Conservation (phyloP, 2,113 vertebrate species). For the Pimephales promelas region DNA sequence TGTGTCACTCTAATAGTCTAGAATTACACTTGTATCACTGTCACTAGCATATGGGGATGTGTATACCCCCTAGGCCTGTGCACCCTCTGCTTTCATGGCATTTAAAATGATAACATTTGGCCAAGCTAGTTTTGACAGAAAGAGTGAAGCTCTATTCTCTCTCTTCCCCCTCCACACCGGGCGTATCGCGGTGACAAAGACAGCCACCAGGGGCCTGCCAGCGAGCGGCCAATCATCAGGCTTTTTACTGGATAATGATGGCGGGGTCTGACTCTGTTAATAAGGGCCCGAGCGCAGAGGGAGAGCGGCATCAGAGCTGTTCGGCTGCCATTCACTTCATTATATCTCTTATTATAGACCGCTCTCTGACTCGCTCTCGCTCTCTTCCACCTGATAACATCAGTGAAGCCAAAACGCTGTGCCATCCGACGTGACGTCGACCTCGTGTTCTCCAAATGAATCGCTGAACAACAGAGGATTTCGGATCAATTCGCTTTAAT, state of each 20-base stretch:
- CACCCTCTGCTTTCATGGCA: conserved; percentile 89
- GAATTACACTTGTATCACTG: conserved; percentile 97
- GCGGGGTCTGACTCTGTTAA: conserved; percentile 76
- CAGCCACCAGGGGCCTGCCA: conserved; percentile 85
- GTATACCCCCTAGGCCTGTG: conserved; percentile 91
- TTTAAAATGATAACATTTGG: conserved; percentile 96
- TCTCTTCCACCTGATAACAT: conserved; percentile 40
- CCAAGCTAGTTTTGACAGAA: conserved; percentile 87
- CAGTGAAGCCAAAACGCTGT: conserved; percentile 36
- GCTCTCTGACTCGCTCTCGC: not conserved
- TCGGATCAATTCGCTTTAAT: not conserved
- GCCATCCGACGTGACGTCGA: not conserved
- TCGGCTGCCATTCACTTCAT: conserved; percentile 41
- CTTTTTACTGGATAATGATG: conserved; percentile 87
- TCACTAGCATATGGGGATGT: conserved; percentile 92
- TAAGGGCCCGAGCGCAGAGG: conserved; percentile 51
- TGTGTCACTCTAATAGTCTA: conserved; percentile 93
- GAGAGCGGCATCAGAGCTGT: conserved; percentile 40
- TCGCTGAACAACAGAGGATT: not conserved
- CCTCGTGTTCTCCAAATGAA: conserved; percentile 11
- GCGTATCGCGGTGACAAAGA: conserved; percentile 79
- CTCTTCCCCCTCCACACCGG: conserved; percentile 39
- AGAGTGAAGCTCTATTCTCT: conserved; percentile 75
- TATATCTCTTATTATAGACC: conserved; percentile 39
- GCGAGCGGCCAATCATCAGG: conserved; percentile 80